Conservation (phyloP, 2,797 vertebrate species). For the Cynopterus sphinx region DNA sequence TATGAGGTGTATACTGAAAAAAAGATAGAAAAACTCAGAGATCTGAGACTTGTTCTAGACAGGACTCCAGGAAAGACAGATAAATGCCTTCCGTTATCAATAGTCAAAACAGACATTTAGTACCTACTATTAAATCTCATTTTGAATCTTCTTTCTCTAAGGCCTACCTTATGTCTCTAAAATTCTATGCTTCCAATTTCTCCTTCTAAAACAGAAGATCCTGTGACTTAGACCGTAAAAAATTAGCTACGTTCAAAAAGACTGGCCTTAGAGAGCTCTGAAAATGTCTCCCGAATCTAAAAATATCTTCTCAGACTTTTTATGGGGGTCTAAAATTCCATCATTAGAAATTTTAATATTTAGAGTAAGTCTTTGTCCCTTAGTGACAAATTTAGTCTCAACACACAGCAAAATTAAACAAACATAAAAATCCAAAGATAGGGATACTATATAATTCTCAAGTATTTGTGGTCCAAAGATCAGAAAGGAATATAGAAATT, state of each 20-base stretch:
- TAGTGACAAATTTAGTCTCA: slow-evolving; percentile 5
- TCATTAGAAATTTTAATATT: slow-evolving; percentile 11
- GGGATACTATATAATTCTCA: not conserved
- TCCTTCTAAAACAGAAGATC: slow-evolving; percentile 5
- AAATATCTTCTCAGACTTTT: slow-evolving; percentile 9
- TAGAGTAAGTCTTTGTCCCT: not conserved
- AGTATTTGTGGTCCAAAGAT: not conserved
- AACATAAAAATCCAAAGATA: slow-evolving; percentile 25
- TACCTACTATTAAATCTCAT: not conserved
- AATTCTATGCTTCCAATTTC: not conserved
- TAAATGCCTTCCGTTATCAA: not conserved
- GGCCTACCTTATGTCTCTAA: not conserved
- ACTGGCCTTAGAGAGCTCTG: not conserved
- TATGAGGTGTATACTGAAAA: not conserved
- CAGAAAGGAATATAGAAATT: slow-evolving; percentile 34
- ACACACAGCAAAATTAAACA: slow-evolving; percentile 31
- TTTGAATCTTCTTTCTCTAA: not conserved
- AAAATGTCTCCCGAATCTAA: not conserved
- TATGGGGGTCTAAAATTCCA: not conserved
- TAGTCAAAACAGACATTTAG: not conserved
- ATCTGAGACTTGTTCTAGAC: not conserved
- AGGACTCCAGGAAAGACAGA: not conserved
- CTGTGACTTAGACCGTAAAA: not conserved
- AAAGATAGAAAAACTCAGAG: slow-evolving; percentile 20
- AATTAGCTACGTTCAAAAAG: not conserved